phyloP scores from a whole-genome alignment of 2,888 invertebrate genomes.

The Lapara coniferarum region DNA sequence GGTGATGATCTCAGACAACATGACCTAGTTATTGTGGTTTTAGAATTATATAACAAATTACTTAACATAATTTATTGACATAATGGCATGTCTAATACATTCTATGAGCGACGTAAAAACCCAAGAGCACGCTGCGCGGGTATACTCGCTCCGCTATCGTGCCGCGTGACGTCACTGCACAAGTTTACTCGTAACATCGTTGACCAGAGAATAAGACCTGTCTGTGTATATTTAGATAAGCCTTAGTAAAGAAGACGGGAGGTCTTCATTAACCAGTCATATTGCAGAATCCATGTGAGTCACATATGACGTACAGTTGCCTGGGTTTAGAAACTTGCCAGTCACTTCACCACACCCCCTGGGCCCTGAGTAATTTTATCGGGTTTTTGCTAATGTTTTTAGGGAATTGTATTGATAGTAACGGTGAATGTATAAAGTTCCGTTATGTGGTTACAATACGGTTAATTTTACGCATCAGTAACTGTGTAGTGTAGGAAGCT shows the following conservation, averaged over 20 bases:
- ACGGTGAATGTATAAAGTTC: background rate
- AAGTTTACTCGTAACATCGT: slow-evolving; percentile 28
- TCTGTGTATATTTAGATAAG: slow-evolving; percentile 8
- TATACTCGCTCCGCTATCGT: slow-evolving; percentile 35
- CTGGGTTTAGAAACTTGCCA: background rate
- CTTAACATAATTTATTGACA: background rate
- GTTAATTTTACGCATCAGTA: background rate
- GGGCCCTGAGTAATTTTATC: background rate
- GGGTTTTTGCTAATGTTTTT: slow-evolving; percentile 6
- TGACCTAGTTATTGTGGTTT: background rate
- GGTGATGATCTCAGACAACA: background rate
- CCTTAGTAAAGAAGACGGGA: background rate
- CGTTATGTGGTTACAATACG: background rate
- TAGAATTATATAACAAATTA: background rate
- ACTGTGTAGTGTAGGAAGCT: background rate
- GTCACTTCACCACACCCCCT: slow-evolving; percentile 16
- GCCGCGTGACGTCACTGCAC: slow-evolving; percentile 43
- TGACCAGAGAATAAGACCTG: slow-evolving; percentile 39
- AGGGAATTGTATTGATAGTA: background rate
- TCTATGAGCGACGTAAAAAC: slow-evolving; percentile 50
- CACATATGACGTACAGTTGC: background rate
- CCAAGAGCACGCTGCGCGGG: slow-evolving; percentile 34
- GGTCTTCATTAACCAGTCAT: background rate
- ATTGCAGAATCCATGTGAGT: background rate
- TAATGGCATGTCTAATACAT: slow-evolving; percentile 37